phyloP scores from a whole-genome alignment of 2,888 invertebrate species.

The Tinea trinotella region DNA sequence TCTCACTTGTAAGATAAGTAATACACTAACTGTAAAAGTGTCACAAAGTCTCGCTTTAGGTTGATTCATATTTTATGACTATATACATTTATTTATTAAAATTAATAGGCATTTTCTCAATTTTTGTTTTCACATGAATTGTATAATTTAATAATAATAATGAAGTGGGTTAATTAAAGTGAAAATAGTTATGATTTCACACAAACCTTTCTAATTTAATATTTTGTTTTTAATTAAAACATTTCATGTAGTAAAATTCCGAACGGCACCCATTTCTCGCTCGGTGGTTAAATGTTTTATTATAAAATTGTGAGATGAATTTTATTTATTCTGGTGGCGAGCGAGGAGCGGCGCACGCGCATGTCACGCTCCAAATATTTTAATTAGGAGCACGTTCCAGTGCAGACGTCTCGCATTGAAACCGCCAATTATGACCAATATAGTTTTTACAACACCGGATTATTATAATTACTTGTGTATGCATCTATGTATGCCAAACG shows the following conservation, averaged over 20 bases:
- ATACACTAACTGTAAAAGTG: too few relatives aligned
- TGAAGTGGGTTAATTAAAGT: background rate
- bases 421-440: constrained; percentile 25
- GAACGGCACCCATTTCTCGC: background rate
- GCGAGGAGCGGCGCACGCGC: background rate
- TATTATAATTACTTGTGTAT: background rate
- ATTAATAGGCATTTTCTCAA: too few relatives aligned
- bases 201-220: background rate
- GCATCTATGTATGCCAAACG: background rate
- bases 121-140: too few relatives aligned
- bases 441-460: constrained; percentile 28
- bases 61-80: too few relatives aligned
- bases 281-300: constrained; percentile 4
- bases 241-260: background rate
- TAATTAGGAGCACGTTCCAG: constrained; percentile 59
- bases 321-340: background rate
- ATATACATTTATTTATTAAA: too few relatives aligned
- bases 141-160: too few relatives aligned
- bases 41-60: too few relatives aligned
- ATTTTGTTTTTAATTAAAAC: background rate
- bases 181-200: background rate
- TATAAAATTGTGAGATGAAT: background rate
- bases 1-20: too few relatives aligned
- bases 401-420: constrained; percentile 25
- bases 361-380: constrained; percentile 57